These are phyloP conservation scores for Gymnogyps californianus DNA, from an alignment of 2,113 vertebrate genomes.

Conservation along the genomic window DNA sequence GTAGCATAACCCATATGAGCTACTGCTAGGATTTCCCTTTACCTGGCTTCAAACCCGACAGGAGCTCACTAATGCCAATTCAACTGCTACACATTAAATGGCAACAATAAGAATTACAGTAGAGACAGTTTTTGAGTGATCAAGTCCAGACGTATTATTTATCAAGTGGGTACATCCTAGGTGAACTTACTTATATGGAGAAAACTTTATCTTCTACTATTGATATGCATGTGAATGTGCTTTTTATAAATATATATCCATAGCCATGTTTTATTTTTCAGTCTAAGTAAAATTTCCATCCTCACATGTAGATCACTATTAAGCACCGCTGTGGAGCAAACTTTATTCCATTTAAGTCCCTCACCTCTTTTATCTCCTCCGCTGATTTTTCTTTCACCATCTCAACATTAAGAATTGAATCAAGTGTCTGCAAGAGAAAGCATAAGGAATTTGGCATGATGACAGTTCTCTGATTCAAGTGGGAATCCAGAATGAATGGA, in stretches of 20 bases:
- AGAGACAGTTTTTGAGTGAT: neutral
- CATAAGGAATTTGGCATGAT: neutral
- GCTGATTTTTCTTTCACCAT: slow-evolving; percentile 86
- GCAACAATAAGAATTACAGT: neutral
- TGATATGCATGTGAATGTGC: neutral
- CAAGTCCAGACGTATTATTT: neutral
- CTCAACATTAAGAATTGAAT: slow-evolving; percentile 89
- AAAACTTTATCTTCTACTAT: neutral
- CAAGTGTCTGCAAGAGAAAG: slow-evolving; percentile 79
- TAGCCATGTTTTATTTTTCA: neutral
- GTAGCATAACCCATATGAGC: neutral
- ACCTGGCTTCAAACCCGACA: neutral
- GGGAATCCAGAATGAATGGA: neutral
- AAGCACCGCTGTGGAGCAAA: neutral
- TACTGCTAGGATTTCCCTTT: neutral
- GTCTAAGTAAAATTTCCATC: neutral
- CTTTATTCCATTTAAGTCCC: neutral
- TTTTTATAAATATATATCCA: neutral
- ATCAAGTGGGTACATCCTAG: neutral
- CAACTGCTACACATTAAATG: neutral
- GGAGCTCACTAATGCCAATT: neutral
- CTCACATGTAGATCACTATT: neutral
- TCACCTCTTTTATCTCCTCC: slow-evolving; percentile 88
- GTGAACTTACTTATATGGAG: neutral
- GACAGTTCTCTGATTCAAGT: neutral